These are phyloP conservation scores for Prionailurus bengalensis DNA, from an alignment of 2,113 vertebrate genomes.

Conservation along the genomic window DNA sequence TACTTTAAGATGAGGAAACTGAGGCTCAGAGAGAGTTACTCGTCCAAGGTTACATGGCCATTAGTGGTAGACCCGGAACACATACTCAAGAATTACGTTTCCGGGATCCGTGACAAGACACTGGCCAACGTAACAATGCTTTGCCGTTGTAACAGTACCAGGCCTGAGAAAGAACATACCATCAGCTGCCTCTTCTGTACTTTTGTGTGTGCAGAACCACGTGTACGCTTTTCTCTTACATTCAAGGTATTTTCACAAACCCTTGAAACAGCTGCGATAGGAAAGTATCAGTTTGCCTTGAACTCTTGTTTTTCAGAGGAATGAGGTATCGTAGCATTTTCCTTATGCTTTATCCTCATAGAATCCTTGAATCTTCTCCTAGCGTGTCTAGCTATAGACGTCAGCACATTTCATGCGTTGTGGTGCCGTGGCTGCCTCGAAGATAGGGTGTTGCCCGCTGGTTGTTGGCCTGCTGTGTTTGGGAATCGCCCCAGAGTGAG, in stretches of 20 bases:
- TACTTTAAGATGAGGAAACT: constrained; percentile 13
- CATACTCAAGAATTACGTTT: neutral
- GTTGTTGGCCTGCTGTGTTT: neutral
- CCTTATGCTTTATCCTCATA: neutral
- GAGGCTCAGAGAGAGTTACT: neutral
- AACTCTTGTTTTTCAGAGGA: constrained; percentile 19
- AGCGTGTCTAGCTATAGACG: neutral
- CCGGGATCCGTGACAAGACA: neutral
- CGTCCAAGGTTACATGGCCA: neutral
- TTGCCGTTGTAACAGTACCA: rapidly evolving
- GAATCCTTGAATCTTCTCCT: neutral
- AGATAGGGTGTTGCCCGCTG: neutral
- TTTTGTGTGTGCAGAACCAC: neutral
- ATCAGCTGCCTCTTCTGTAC: neutral
- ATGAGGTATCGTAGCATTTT: neutral
- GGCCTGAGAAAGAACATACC: neutral
- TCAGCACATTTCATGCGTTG: neutral
- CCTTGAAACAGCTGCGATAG: neutral
- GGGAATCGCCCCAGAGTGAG: neutral
- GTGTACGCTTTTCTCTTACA: neutral
- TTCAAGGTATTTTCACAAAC: neutral
- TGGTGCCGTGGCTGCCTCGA: neutral
- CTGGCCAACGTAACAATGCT: neutral
- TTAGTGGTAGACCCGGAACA: neutral
- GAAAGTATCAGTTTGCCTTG: neutral